Evolutionary conservation across 2,888 invertebrate species (phyloP), one percentile per base, ranked within the genome.

Genomic region (Zygaena filipendulae): DNA sequence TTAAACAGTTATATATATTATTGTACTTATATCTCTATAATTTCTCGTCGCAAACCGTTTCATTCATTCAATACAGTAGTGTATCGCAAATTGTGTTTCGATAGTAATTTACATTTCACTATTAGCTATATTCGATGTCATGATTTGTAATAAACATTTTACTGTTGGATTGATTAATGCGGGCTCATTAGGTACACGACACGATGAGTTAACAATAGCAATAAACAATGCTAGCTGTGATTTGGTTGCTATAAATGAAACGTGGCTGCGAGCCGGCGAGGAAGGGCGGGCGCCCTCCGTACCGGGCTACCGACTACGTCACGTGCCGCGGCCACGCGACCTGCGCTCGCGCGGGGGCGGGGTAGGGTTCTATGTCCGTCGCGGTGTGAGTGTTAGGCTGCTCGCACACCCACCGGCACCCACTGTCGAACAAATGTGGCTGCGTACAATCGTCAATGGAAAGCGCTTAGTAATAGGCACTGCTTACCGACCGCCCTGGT

Each of bases 371-470:
- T 33, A 27, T 10, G 22, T 27, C 10, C 20, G 11, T 3, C 8
- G 14, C 2, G 32, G 26, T 3, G 2, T 33, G 3, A 3, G 13
- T 3, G 14, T 23, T 2, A 11, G 22, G 3, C 19, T 24, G 7
- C 9, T 24, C 11, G 4, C 8, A 3, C 32, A 27, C 13, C 24
- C 25, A 9, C 14, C n/a, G 13, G 9, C 13, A 4, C 11, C 13
- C 7, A 21, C 7, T 8, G 34, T 41, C 9, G 39, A 38, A 10
- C 40, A 42, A 23, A 42, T 42, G 42, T 44, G 44, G 39, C 3
- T 41, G 2, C 26, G 14, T 2, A 2, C 30, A 5, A 27, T 19
- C 1, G 10, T 29, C 2, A 26, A 30, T 20, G 30, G 36, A 1
- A 30, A 20, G 5, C 10, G 10, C 2, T 19, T 31, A 7, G 11